Base-by-base conservation (phyloP, 2,113 vertebrate genomes). In the Oenanthe oenanthe region DNA sequence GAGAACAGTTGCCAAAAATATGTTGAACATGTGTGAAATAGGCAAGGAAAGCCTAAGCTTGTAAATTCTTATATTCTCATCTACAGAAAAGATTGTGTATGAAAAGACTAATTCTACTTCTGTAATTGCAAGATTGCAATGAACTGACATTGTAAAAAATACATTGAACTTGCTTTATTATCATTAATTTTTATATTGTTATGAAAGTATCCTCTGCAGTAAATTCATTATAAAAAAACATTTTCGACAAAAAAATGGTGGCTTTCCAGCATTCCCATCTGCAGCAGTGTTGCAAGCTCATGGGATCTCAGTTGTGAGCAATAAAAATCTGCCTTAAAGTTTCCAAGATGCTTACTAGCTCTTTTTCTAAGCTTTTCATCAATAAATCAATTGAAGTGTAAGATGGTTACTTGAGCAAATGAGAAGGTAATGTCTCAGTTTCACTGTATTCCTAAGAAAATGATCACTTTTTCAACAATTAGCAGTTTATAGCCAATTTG, bases 311-410 rank as follows among this genome's bases (percentile, higher is more conserved):
- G 20, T 12, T 43, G 13, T 29, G 43, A 94, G 57, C 76, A 84
- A 71, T 67, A 77, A 92, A 91, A 95, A 71, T 71, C n/a, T 78
- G 36, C 72, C 53, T 74, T 54, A 15, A 89, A 91, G 40, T 86
- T 89, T 92, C 84, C 38, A 79, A 75, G 88, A 72, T 87, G 74
- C 77, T 92, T 95, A 81, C 40, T 63, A 77, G 51, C 51, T 91
- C 48, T 56, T 94, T 91, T 89, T 78, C 47, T 63, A 83, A 76
- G 61, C 82, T 87, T 67, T 93, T 91, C 54, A 82, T 93, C 78
- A 88, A 91, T 92, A 94, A 95, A 94, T 95, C 77, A 54, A 47
- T 85, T 66, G 66, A 91, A 47, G 34, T 89, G 38, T 72, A 70
- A 89, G 71, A 83, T 62, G 62, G 84, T 85, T 94, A 74, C 74